These are phyloP conservation scores for Acleris literana DNA, from an alignment of 2,888 invertebrate species.

Conservation along the genomic window DNA sequence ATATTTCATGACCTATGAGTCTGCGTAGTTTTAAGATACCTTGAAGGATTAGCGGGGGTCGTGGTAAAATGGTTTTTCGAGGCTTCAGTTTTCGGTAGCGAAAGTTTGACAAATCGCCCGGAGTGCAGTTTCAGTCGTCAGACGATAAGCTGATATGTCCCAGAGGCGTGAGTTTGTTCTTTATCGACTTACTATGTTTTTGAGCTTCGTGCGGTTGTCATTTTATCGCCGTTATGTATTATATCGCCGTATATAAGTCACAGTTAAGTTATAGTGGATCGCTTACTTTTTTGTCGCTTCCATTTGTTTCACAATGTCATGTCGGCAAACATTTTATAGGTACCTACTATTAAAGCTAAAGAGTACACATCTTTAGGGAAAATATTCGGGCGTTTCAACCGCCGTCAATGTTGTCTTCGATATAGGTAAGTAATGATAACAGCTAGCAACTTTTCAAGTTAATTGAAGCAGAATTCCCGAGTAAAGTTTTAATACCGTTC, in stretches of 20 bases:
- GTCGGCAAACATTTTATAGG: not conserved
- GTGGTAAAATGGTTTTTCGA: constrained; percentile 46
- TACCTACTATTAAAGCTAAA: no score
- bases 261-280: no score
- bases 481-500: no score
- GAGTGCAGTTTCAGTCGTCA: constrained; percentile 63
- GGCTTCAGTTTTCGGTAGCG: constrained; percentile 63
- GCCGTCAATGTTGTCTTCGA: no score
- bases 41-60: constrained; percentile 40
- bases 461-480: no score
- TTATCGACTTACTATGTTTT: constrained; percentile 54
- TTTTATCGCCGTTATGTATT: no score
- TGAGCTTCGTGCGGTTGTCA: constrained; percentile 16
- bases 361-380: no score
- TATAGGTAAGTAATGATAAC: no score
- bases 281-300: not conserved
- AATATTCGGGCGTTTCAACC: no score
- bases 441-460: no score
- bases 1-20: constrained; percentile 47
- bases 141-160: constrained; percentile 68
- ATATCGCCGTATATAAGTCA: no score
- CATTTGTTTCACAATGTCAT: not conserved
- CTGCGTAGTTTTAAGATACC: not conserved
- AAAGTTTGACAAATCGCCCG: constrained; percentile 74
- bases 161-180: constrained; percentile 52